Percentiles rank a stretch among this genome's conserved stretches.
These are phyloP conservation scores for Platyrinchus mystaceus DNA, from an alignment of 2,797 vertebrate species.

Conservation along the genomic window DNA sequence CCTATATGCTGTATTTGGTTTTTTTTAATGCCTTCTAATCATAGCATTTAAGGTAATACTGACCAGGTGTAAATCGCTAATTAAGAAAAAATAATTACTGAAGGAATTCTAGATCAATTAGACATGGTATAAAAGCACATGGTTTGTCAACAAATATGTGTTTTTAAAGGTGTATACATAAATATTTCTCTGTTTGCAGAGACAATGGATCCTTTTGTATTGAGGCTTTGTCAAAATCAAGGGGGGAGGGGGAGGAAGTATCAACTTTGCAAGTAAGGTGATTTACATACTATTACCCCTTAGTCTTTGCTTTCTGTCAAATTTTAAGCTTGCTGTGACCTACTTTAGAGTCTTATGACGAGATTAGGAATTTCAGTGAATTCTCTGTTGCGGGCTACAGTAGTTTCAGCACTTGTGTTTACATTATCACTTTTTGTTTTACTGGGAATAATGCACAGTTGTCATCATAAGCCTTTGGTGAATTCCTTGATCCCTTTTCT, in stretches of 20 bases:
- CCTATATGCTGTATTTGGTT: neutral
- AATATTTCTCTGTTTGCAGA: neutral
- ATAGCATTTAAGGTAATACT: neutral
- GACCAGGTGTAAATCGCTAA: neutral
- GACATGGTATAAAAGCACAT: neutral
- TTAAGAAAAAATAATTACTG: neutral
- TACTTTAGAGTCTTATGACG: slow-evolving; percentile 66
- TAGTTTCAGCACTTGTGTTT: slow-evolving; percentile 6
- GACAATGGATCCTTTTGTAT: neutral
- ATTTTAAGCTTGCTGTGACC: slow-evolving; percentile 73
- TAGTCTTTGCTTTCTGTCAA: slow-evolving; percentile 59
- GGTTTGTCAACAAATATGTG: neutral
- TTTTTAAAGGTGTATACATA: neutral
- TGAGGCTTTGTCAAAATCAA: slow-evolving; percentile 18
- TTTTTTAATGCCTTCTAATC: neutral
- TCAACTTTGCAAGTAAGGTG: slow-evolving; percentile 35
- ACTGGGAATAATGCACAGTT: slow-evolving; percentile 26
- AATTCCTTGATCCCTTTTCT: neutral
- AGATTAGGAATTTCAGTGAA: slow-evolving; percentile 61
- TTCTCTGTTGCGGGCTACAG: neutral
- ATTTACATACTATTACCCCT: slow-evolving; percentile 58
- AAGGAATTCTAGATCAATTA: neutral
- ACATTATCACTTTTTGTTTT: slow-evolving; percentile 28
- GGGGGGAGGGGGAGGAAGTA: neutral
- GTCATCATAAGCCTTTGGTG: neutral